Evolutionary conservation across 2,113 vertebrate genomes (phyloP).

Genomic region (Sula dactylatra): DNA sequence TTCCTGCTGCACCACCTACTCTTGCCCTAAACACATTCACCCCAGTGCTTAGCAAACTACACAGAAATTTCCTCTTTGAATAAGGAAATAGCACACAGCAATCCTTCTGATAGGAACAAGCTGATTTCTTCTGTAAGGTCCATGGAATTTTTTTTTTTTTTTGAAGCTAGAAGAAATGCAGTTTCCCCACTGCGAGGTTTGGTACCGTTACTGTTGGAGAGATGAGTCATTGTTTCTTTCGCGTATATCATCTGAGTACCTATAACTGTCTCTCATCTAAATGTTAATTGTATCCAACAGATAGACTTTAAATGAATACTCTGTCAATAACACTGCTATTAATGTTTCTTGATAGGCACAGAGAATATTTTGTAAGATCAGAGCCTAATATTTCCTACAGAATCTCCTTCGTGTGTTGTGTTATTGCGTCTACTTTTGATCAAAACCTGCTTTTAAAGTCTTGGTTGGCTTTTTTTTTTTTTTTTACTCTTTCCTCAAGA

Average conservation of each 20-base stretch:
- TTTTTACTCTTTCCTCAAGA: not conserved
- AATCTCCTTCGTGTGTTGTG: not conserved
- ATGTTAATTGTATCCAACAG: conserved; percentile 65
- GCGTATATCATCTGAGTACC: conserved; percentile 36
- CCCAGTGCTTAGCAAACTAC: not conserved
- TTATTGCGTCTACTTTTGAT: conserved; percentile 7
- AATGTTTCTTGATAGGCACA: conserved; percentile 56
- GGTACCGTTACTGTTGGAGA: not conserved
- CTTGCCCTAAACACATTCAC: not conserved
- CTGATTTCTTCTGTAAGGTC: not conserved
- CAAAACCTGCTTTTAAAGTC: conserved; percentile 25
- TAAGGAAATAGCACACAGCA: too few relatives aligned
- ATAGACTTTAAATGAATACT: conserved; percentile 55
- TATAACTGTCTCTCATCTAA: conserved; percentile 64
- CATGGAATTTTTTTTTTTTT: not conserved
- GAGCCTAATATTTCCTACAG: conserved; percentile 27
- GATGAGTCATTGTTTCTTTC: conserved; percentile 61
- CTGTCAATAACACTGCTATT: conserved; percentile 68
- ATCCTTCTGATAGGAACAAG: not conserved
- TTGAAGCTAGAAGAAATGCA: not conserved
- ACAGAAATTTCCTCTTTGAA: not conserved
- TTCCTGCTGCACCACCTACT: not conserved
- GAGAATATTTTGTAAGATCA: conserved; percentile 50
- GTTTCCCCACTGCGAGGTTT: not conserved
- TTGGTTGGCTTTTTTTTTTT: not conserved